Base-by-base conservation (phyloP, 2,113 vertebrate species). In the Eclectus roratus region DNA sequence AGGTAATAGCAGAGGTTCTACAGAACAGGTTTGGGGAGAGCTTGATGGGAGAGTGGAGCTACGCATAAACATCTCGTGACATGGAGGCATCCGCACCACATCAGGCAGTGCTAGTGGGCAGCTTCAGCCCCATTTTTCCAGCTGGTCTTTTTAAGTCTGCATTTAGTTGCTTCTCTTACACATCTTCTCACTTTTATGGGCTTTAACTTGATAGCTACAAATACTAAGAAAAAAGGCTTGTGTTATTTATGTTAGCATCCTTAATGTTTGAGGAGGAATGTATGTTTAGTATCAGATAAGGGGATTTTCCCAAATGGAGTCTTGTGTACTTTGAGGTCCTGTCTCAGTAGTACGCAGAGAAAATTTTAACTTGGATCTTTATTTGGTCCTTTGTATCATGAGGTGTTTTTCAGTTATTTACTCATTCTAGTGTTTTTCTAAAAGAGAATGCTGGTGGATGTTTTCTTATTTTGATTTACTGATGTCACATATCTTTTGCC, bases 131-230 rank as follows among this genome's bases (percentile, higher is more conserved):
- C 16, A 1, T 29, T 89, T 89, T 10, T 88, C 33, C 31, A 41
- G 6, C 41, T 65, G 37, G 13, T 47, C 15, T 43, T 94, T 82
- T 77, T 11, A 65, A 85, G 31, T 65, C n/a, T 73, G 20, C 77
- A 19, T 49, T 86, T 74, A 29, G 49, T 89, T 15, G 63, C 46
- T 89, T 91, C 74, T 88, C 52, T 89, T 85, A 19, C 60, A 39
- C 29, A 58, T 65, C 47, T 9, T 86, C 23, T 85, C 47, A n/a
- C 28, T 77, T 91, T 13, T 37, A 20, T 53, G 50, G 33, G 35
- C 63, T 94, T 79, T 82, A 25, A 55, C 15, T 78, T 76, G 33
- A 71, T 39, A 72, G 47, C 41, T 68, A 35, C 66, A 90, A 88
- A 83, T 44, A 74, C 47, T 68, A 46, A 78, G 35, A 41, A 73